Percentiles rank a stretch among this genome's conserved stretches.
Conservation (phyloP, 2,797 vertebrate species). For the Melanotaenia nigrans region DNA sequence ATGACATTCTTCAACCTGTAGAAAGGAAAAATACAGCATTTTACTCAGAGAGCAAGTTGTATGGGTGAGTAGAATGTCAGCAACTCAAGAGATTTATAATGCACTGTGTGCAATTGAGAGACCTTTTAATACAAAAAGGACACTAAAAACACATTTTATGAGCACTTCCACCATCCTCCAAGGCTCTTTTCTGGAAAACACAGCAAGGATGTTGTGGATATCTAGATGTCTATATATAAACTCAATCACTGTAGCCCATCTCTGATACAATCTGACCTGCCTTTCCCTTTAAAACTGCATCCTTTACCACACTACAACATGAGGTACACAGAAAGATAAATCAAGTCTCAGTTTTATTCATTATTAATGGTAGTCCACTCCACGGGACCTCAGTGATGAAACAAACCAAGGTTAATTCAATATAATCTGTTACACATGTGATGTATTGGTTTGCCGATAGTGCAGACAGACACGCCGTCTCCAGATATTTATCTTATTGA, state of each 20-base stretch:
- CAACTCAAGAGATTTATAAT: slow-evolving; percentile 41
- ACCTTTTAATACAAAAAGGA: slow-evolving; percentile 41
- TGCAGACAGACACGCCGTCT: slow-evolving; percentile 38
- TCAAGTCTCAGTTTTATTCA: slow-evolving; percentile 8
- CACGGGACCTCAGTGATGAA: slow-evolving; percentile 38
- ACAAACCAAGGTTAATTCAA: slow-evolving; percentile 61
- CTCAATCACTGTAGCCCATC: slow-evolving; percentile 16
- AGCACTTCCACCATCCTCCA: slow-evolving; percentile 4
- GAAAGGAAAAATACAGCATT: slow-evolving; percentile 47
- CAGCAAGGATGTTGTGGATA: slow-evolving; percentile 5
- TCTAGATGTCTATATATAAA: slow-evolving; percentile 18
- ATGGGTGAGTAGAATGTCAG: slow-evolving; percentile 37
- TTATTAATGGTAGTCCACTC: slow-evolving; percentile 20
- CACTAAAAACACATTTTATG: slow-evolving; percentile 6
- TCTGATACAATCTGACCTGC: slow-evolving; percentile 20
- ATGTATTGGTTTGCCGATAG: slow-evolving; percentile 62
- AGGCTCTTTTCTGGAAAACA: slow-evolving; percentile 10
- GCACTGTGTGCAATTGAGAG: slow-evolving; percentile 30
- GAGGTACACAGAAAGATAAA: slow-evolving; percentile 35
- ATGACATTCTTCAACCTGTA: slow-evolving; percentile 58
- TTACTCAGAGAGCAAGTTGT: slow-evolving; percentile 35
- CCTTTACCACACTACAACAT: slow-evolving; percentile 20
- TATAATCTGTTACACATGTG: slow-evolving; percentile 42
- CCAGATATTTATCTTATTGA: slow-evolving; percentile 57
- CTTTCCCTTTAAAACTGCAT: slow-evolving; percentile 10